Base-by-base conservation (phyloP, 2,797 vertebrate genomes). In the Crocodylus rhombifer region DNA sequence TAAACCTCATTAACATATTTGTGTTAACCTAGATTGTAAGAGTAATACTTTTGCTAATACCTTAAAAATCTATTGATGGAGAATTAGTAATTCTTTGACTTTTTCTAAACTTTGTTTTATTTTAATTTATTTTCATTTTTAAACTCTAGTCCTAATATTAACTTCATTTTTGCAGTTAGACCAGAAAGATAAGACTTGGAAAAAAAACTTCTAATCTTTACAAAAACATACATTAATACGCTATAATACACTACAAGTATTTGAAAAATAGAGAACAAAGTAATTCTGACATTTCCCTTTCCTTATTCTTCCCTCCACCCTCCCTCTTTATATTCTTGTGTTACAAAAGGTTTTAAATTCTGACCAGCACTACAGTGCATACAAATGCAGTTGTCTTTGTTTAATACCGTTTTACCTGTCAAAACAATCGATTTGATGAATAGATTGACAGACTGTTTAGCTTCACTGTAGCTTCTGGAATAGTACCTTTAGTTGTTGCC, bases 361-460 rank as follows among this genome's bases (percentile, higher is more conserved):
- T 84, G 58, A 78, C 25, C 60, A 62, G 23, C 11, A 30, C 7
- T 62, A n/a, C 4, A 67, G 20, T 78, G 30, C 91, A 84, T 26
- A 77, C 15, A 92, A 95, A 94, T 2, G 1, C 4, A 51, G 56
- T 91, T 2, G 30, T 81, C 57, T 78, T 93, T 67, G 17, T 71
- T 69, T 69, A 93, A 92, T 63, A 25, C 18, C 55, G 13, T 55
- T 86, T 88, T 64, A 65, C 87, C 75, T 82, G 51, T 84, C 82
- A 94, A 94, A 91, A 92, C 28, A 63, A 76, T 65, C 7, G 89
- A 33, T 61, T 75, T 83, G 57, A 87, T 77, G 75, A 91, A 80
- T 3, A 1, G 15, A n/a, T 75, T 87, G 82, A 85, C 95, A 94
- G 77, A 15, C 55, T 51, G 71, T 16, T 18, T 77, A 87, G 82